Percentiles rank a stretch among this genome's conserved stretches.
These are phyloP conservation scores for Neuroterus valhalla DNA, from an alignment of 1,140 invertebrate species.

Conservation along the genomic window DNA sequence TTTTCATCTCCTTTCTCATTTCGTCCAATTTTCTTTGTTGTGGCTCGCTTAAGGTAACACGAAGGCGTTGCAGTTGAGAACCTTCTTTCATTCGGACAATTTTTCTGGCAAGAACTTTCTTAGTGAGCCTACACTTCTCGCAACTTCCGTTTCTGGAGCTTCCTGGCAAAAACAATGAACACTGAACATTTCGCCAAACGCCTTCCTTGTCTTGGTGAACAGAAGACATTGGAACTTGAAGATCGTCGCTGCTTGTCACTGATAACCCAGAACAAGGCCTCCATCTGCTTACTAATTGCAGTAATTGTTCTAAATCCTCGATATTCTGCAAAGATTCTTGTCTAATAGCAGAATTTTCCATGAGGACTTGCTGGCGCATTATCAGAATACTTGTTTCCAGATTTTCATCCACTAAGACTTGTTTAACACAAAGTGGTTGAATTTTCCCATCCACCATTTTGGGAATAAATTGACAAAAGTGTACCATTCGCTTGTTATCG, in stretches of 20 bases:
- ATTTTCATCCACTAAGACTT: neutral
- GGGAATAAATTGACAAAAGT: neutral
- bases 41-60: neutral
- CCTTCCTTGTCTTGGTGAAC: neutral
- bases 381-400: neutral
- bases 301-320: neutral
- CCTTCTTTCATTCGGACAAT: neutral
- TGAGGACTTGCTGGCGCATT: neutral
- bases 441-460: neutral
- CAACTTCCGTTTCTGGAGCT: neutral
- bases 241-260: neutral
- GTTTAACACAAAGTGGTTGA: neutral
- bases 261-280: neutral
- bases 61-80: neutral
- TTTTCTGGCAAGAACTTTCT: too few species aligned
- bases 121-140: neutral
- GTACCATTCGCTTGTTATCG: neutral
- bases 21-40: slow-evolving; percentile 7
- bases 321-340: neutral
- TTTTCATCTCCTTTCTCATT: slow-evolving; percentile 1
- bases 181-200: neutral
- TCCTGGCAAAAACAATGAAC: neutral
- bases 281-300: neutral
- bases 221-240: neutral
- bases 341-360: neutral